phyloP scores from a whole-genome alignment of 2,113 vertebrate species.

The Neotoma lepida region DNA sequence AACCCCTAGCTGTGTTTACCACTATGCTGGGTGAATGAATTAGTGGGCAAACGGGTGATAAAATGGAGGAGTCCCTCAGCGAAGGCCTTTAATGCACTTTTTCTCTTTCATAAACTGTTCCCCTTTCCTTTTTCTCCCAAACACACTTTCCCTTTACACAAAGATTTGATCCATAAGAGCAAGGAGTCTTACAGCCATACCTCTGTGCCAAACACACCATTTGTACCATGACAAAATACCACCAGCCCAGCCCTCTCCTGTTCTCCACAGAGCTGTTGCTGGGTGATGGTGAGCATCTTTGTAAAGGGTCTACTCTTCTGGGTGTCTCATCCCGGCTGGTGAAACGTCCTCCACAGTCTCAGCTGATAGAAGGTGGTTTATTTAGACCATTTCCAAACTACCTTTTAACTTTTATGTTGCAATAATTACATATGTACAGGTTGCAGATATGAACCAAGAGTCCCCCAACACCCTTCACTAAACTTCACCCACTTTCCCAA shows the following conservation, averaged over 20 bases:
- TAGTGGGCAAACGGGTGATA: too few relatives aligned
- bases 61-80: not conserved
- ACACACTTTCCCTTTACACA: not conserved
- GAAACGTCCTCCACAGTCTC: not conserved
- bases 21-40: not conserved
- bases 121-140: not conserved
- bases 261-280: not conserved
- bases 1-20: not conserved
- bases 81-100: not conserved
- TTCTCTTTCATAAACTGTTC: not conserved
- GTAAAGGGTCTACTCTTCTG: not conserved
- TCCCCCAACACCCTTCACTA: not conserved
- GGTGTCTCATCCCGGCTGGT: not conserved
- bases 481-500: not conserved
- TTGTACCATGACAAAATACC: not conserved
- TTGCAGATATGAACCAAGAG: not conserved
- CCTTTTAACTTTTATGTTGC: not conserved
- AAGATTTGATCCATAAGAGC: not conserved
- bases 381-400: not conserved
- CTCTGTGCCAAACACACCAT: not conserved
- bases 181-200: not conserved
- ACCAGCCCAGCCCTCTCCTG: not conserved
- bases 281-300: accelerated
- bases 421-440: not conserved
- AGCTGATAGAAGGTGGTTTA: not conserved